A percentile compares a stretch with the other conserved stretches of the same genome.
Evolutionary conservation across 2,797 vertebrate species (phyloP).

Genomic region (Echiichthys vipera): DNA sequence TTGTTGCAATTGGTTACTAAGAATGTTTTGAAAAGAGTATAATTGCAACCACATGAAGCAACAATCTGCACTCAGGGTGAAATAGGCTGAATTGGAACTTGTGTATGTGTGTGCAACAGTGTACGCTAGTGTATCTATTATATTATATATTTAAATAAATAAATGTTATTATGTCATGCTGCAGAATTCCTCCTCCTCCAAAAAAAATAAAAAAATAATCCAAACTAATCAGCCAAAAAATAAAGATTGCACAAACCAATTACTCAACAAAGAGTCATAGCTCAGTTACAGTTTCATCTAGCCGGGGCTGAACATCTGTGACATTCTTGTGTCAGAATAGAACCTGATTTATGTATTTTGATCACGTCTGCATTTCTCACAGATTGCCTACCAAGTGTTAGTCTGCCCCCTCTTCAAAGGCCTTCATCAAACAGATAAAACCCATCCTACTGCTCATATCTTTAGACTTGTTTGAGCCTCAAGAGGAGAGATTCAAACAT

Average conservation of each 20-base stretch:
- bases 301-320: constrained; percentile 20
- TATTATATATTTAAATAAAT: constrained; percentile 19
- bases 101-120: constrained; percentile 25
- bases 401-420: constrained; percentile 66
- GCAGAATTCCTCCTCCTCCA: constrained; percentile 2
- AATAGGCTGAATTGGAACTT: constrained; percentile 44
- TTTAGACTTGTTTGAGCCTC: constrained; percentile 60
- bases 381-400: constrained; percentile 38
- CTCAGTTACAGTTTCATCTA: constrained; percentile 21
- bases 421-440: constrained; percentile 64
- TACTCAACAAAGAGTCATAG: background rate
- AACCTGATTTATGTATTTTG: constrained; percentile 61
- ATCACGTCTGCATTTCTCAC: constrained; percentile 51
- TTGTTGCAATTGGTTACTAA: constrained; percentile 71
- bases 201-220: too few relatives aligned
- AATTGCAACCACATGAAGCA: constrained; percentile 81
- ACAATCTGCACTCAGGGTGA: constrained; percentile 62
- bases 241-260: background rate
- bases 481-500: constrained; percentile 44
- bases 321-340: constrained; percentile 22
- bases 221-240: background rate
- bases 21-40: constrained; percentile 75
- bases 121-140: constrained; percentile 1
- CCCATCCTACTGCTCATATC: constrained; percentile 44
- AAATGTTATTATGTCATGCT: too few relatives aligned